Conservation (phyloP, 2,888 invertebrate genomes). For the Torymus texanus region DNA sequence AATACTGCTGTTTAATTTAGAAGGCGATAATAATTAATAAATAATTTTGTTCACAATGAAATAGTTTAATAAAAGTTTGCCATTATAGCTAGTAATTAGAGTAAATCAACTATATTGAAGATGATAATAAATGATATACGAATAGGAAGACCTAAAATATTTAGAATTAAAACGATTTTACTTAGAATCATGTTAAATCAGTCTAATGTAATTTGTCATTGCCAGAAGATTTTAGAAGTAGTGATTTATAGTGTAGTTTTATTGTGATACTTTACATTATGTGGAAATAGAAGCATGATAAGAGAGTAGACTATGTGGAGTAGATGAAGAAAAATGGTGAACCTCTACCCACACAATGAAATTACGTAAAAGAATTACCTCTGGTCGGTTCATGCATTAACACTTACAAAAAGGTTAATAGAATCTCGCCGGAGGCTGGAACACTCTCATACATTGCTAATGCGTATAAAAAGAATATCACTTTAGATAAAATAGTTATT, state of each 20-base stretch:
- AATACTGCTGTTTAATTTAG: too few relatives aligned
- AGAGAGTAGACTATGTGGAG: not conserved
- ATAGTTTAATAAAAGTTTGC: too few relatives aligned
- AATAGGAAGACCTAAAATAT: not conserved
- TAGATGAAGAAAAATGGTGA: slow-evolving; percentile 34
- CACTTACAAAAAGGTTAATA: slow-evolving; percentile 27
- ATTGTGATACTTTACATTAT: slow-evolving; percentile 1
- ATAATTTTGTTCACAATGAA: too few relatives aligned
- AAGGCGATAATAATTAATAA: too few relatives aligned
- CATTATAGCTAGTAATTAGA: not conserved
- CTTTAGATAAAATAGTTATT: not conserved
- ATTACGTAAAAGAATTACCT: slow-evolving; percentile 40
- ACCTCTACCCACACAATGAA: slow-evolving; percentile 25
- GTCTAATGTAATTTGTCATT: too few relatives aligned
- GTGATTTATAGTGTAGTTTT: not conserved
- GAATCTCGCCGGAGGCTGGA: not conserved
- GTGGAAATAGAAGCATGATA: slow-evolving; percentile 5
- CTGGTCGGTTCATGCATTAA: slow-evolving; percentile 20
- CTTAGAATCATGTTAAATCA: too few relatives aligned
- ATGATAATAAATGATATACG: not conserved
- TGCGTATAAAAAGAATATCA: slow-evolving; percentile 9
- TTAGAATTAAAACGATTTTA: too few relatives aligned
- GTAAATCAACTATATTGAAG: not conserved
- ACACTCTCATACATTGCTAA: slow-evolving; percentile 21
- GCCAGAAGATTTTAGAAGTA: too few relatives aligned